Evolutionary conservation across 2,113 vertebrate genomes (phyloP).

Genomic region (Hypanus sabinus): DNA sequence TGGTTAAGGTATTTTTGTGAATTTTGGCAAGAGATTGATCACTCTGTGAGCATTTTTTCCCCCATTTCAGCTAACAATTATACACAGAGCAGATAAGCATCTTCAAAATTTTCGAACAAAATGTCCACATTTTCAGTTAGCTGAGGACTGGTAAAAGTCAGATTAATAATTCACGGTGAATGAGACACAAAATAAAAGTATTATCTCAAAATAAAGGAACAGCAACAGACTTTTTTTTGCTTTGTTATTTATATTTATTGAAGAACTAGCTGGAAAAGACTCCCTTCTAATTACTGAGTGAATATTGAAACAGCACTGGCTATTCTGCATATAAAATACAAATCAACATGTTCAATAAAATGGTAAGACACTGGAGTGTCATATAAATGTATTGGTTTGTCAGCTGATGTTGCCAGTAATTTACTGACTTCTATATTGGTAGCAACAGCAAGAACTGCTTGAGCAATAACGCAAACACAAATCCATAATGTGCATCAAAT

Average conservation of each 20-base stretch:
- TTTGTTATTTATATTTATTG: not conserved
- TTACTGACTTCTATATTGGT: not conserved
- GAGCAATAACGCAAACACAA: constrained; percentile 10
- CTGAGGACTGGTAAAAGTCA: not conserved
- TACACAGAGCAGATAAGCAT: too few relatives aligned
- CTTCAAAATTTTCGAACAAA: too few relatives aligned
- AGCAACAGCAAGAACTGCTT: not conserved
- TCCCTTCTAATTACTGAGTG: not conserved
- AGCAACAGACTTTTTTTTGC: not conserved
- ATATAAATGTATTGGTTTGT: not conserved
- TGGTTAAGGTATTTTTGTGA: not conserved
- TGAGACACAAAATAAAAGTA: not conserved
- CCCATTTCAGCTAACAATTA: not conserved
- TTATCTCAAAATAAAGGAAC: not conserved
- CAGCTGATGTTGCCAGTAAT: not conserved
- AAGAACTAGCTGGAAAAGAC: not conserved
- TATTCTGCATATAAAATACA: not conserved
- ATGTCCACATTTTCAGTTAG: not conserved
- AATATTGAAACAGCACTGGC: not conserved
- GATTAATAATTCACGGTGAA: not conserved
- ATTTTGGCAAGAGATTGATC: not conserved
- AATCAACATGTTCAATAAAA: not conserved
- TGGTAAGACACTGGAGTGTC: not conserved
- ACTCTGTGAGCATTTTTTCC: not conserved
- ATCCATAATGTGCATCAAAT: not conserved